Conservation (phyloP, 2,113 vertebrate species). For the human region DNA sequence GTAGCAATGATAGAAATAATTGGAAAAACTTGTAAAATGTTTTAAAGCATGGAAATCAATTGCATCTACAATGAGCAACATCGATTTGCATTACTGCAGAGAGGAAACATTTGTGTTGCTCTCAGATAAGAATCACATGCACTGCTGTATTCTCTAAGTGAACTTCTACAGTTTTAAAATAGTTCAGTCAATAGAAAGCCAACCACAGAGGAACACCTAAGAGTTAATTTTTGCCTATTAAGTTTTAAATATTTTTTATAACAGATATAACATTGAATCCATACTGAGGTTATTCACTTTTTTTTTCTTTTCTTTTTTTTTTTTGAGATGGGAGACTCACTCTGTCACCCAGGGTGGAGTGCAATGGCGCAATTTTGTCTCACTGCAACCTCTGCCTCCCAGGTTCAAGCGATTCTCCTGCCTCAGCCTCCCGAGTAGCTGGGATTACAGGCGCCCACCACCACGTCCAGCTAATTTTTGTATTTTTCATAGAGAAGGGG, state of each 20-base stretch:
- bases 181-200: background rate
- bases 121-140: background rate
- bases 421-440: too few species aligned
- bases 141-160: background rate
- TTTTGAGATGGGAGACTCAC: too few species aligned
- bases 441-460: too few species aligned
- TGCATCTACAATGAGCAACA: background rate
- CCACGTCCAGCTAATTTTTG: too few species aligned
- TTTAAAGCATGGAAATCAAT: background rate
- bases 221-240: background rate
- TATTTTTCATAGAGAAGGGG: too few species aligned
- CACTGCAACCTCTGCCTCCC: too few species aligned
- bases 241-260: background rate
- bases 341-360: too few species aligned
- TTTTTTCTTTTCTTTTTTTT: too few species aligned
- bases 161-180: background rate
- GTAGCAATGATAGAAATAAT: accelerated
- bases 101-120: background rate
- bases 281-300: background rate
- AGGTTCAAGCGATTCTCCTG: too few species aligned
- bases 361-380: accelerated
- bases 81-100: too few species aligned
- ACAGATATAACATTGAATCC: background rate
- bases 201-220: background rate
- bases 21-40: accelerated